These are phyloP conservation scores for Toxostoma redivivum DNA, from an alignment of 2,113 vertebrate genomes.

Conservation along the genomic window DNA sequence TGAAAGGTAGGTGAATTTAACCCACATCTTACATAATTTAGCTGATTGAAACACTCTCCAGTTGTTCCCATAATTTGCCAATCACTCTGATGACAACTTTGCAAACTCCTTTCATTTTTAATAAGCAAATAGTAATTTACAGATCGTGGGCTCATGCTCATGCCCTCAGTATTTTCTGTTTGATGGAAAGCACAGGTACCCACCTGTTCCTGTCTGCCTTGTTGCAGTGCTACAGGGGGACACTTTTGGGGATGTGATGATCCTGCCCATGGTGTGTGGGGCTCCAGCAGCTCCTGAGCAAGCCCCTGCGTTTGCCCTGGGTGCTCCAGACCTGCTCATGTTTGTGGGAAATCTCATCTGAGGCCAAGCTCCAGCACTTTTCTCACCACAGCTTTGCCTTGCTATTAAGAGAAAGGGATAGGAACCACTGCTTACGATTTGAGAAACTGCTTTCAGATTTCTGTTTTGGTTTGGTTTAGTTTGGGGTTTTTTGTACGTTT, in stretches of 20 bases:
- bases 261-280: neutral
- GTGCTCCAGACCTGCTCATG: neutral
- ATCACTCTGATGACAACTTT: neutral
- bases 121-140: neutral
- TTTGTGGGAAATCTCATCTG: neutral
- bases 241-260: rapidly evolving
- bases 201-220: neutral
- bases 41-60: neutral
- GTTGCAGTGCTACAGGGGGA: neutral
- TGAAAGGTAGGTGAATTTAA: neutral
- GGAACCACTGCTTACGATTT: neutral
- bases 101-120: neutral
- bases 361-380: neutral
- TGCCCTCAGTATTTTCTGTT: neutral
- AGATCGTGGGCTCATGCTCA: neutral
- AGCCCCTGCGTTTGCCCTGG: neutral
- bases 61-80: neutral
- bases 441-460: neutral
- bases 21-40: neutral
- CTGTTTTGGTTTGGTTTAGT: neutral
- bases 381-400: neutral
- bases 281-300: neutral
- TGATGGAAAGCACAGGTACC: neutral
- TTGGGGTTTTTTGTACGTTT: rapidly evolving
- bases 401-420: neutral